Conservation (phyloP, 2,797 vertebrate genomes). For the Sandelia bainsii region DNA sequence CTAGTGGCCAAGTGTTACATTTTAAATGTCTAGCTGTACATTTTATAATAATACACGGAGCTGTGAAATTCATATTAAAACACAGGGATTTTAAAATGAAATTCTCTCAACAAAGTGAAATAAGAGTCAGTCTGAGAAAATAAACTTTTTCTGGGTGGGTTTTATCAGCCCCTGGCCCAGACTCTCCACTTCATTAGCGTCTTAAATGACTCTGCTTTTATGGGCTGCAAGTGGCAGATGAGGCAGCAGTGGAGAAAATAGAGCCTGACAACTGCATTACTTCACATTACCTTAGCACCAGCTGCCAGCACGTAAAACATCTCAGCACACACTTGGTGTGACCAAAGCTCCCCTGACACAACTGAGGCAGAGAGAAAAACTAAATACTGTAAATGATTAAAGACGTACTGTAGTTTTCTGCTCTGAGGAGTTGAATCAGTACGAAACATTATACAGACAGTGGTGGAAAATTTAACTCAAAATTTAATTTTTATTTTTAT, state of each 20-base stretch:
- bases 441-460: neutral
- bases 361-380: conserved; percentile 41
- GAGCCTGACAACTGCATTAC: conserved; percentile 79
- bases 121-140: conserved; percentile 42
- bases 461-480: neutral
- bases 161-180: conserved; percentile 75
- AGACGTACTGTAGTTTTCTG: conserved; percentile 32
- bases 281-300: conserved; percentile 78
- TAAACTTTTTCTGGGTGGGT: conserved; percentile 33
- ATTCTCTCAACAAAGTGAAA: conserved; percentile 42
- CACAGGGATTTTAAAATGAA: neutral
- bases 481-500: no score
- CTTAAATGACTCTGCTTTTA: conserved; percentile 80
- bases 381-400: conserved; percentile 46
- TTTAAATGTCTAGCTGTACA: neutral
- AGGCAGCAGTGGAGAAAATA: conserved; percentile 77
- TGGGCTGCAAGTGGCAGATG: conserved; percentile 75
- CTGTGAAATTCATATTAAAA: conserved; percentile 1
- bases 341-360: conserved; percentile 41
- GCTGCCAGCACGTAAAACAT: conserved; percentile 79
- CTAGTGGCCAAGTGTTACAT: neutral
- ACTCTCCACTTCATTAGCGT: conserved; percentile 80
- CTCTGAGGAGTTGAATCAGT: conserved; percentile 16
- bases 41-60: neutral
- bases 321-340: conserved; percentile 35